Evolutionary conservation across 2,797 vertebrate genomes (phyloP), one percentile per base, ranked within the genome.

Genomic region (Anguilla obscura): DNA sequence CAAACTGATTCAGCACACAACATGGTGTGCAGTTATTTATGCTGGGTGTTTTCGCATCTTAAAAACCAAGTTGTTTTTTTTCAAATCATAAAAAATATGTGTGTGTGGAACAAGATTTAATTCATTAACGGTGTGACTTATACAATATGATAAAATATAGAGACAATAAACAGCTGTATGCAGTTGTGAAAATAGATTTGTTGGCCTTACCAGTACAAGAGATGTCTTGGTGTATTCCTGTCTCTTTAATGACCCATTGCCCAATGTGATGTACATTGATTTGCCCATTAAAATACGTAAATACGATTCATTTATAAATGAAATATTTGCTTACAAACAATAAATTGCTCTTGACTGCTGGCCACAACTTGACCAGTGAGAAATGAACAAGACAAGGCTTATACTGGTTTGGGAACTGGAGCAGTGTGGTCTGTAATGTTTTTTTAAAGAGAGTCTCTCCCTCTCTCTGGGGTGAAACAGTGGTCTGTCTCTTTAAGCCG

Each of bases 161-260:
- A 16, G 16, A 36, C 16, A 40, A 24, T 76, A 4, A 16, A 45
- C 36, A 45, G 45, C 33, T 79, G 33, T 36, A 21, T 40, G 74
- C 74, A 21, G 33, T 18, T 79, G 33, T 12, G 18, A n/a, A 69
- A 69, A 69, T 27, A 69, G 8, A 24, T 69, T 69, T 69, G n/a
- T 30, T 0, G 7, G 40, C 79, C 18, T 10, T 10, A 21, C 79
- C 45, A 82, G 30, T n/a, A 24, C 8, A 6, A 82, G 21, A 8
- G 16, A 45, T 21, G 21, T 24, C 8, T 48, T 82, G 3, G 8
- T 82, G 18, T 45, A 21, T 50, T 50, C 7, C 91, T 91, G 89
- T 94, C 90, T 91, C 93, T 89, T 92, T 91, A 91, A 88, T 89
- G 87, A 88, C 91, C 92, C 10, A 48, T n/a, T 48, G 16, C 45